Conservation (phyloP, 2,888 invertebrate species). For the Hypolimnas misippus region DNA sequence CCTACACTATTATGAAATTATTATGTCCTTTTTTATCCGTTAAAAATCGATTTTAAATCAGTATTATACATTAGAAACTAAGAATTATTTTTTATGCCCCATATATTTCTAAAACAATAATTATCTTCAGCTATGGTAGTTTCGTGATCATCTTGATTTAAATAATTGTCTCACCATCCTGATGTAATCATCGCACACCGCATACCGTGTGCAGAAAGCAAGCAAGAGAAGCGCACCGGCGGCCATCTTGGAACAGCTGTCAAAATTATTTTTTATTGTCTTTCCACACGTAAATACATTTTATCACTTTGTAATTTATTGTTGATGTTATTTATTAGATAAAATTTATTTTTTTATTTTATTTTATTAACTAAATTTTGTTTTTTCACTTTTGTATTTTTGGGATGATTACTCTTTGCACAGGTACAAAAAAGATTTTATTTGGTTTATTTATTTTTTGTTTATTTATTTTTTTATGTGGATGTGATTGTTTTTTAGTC, state of each 20-base stretch:
- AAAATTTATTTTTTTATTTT: neutral
- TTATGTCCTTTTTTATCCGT: too few species aligned
- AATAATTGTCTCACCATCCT: constrained; percentile 70
- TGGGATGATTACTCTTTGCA: neutral
- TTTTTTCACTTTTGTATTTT: neutral
- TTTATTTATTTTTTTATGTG: constrained; percentile 10
- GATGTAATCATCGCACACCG: constrained; percentile 67
- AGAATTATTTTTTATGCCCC: constrained; percentile 10
- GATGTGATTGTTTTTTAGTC: neutral
- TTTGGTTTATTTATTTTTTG: constrained; percentile 17
- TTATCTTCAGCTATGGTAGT: constrained; percentile 17
- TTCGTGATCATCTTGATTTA: constrained; percentile 27
- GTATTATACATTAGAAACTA: neutral
- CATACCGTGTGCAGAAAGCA: constrained; percentile 75
- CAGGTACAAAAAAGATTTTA: constrained; percentile 13
- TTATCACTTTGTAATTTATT: neutral
- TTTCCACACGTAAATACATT: constrained; percentile 39
- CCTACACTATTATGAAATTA: too few species aligned
- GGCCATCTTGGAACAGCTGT: constrained; percentile 59
- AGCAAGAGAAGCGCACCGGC: constrained; percentile 55
- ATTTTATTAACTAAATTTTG: neutral
- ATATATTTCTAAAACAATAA: constrained; percentile 6
- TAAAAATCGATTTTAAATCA: too few species aligned
- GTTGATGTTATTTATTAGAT: too few species aligned
- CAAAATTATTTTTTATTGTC: constrained; percentile 49